phyloP scores from a whole-genome alignment of 1,140 invertebrate genomes.

The Marisa cornuarietis region DNA sequence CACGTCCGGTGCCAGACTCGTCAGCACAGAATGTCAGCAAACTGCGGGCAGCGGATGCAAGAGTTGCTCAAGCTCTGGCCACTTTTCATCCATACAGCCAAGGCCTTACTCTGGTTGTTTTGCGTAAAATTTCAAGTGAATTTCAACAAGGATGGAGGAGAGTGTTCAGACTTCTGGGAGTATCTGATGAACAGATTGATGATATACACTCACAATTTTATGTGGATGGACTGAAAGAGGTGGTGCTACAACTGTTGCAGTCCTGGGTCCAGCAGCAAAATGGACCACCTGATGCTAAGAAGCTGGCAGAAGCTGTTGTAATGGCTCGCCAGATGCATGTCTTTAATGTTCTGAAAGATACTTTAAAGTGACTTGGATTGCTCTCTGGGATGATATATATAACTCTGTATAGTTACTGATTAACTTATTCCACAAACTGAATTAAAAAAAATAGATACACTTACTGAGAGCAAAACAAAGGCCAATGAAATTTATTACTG shows the following conservation, averaged over 20 bases:
- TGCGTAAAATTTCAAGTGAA: background rate
- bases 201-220: background rate
- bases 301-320: conserved; percentile 15
- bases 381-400: too few relatives aligned
- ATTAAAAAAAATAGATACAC: background rate
- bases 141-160: conserved; percentile 10
- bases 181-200: conserved; percentile 10
- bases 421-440: background rate
- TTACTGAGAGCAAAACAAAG: background rate
- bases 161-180: conserved; percentile 2
- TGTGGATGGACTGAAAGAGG: conserved; percentile 2
- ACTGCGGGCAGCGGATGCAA: background rate
- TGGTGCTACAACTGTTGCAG: conserved; percentile 1
- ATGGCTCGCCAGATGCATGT: background rate
- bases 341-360: background rate
- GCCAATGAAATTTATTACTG: background rate
- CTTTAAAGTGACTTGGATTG: too few relatives aligned
- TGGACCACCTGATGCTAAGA: background rate
- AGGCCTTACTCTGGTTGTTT: background rate
- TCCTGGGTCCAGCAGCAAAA: background rate
- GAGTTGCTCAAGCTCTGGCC: background rate
- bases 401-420: background rate
- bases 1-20: background rate
- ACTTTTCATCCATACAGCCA: background rate
- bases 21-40: background rate